phyloP scores from a whole-genome alignment of 2,888 invertebrate species.

The Seladonia tumulorum region DNA sequence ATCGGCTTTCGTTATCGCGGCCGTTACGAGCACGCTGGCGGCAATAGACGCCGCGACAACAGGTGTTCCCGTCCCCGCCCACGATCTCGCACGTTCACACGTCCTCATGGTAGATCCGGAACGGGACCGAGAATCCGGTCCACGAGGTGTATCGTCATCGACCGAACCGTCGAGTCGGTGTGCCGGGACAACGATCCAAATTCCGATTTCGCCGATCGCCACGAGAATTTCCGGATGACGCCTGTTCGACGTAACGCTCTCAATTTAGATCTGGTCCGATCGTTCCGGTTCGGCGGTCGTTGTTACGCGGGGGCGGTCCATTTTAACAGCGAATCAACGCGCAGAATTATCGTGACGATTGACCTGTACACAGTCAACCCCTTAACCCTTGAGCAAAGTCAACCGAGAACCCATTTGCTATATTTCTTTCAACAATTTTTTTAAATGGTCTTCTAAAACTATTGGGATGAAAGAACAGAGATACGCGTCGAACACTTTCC shows the following conservation, averaged over 20 bases:
- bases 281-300: slow-evolving; percentile 5
- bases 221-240: slow-evolving; percentile 74
- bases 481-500: too few species aligned
- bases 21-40: slow-evolving; percentile 26
- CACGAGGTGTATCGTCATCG: slow-evolving; percentile 29
- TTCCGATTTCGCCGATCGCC: slow-evolving; percentile 53
- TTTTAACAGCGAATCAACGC: background rate
- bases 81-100: background rate
- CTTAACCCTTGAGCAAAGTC: too few species aligned
- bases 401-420: too few species aligned
- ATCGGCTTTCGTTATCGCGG: slow-evolving; percentile 44
- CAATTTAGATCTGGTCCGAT: slow-evolving; percentile 37
- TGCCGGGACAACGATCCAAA: slow-evolving; percentile 1
- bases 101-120: slow-evolving; percentile 31
- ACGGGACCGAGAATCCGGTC: slow-evolving; percentile 24
- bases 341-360: background rate
- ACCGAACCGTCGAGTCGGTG: slow-evolving; percentile 10
- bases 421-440: too few species aligned
- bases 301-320: slow-evolving; percentile 2
- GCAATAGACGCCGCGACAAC: slow-evolving; percentile 42
- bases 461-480: too few species aligned
- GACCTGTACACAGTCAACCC: background rate
- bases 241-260: slow-evolving; percentile 52
- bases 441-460: too few species aligned
- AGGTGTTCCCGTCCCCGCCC: slow-evolving; percentile 43